A percentile compares a stretch with the other conserved stretches of the same genome.
phyloP scores from a whole-genome alignment of 2,797 vertebrate species.

The Microctenopoma steveboyesi region DNA sequence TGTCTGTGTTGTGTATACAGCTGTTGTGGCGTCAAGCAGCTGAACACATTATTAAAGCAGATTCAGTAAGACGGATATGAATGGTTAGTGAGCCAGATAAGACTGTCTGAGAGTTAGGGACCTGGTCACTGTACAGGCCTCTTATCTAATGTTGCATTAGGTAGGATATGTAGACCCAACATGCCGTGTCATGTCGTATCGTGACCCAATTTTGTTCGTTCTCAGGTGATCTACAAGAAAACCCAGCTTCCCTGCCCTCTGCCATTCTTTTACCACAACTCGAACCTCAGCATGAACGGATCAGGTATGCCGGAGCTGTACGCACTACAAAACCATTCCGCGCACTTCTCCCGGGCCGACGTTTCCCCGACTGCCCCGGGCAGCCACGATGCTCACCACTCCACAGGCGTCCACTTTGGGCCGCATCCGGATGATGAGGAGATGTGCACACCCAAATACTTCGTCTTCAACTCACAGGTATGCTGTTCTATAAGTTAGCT shows the following conservation, averaged over 20 bases:
- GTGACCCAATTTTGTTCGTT: neutral
- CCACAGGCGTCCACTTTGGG: conserved; percentile 80
- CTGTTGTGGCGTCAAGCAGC: too few species aligned
- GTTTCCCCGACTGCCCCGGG: conserved; percentile 67
- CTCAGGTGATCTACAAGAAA: conserved; percentile 96
- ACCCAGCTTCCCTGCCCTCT: conserved; percentile 93
- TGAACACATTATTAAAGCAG: too few species aligned
- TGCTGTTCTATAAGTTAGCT: neutral
- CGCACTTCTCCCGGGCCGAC: conserved; percentile 78
- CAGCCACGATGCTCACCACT: conserved; percentile 58
- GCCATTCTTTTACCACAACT: conserved; percentile 81
- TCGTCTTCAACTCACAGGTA: conserved; percentile 97
- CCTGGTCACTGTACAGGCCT: neutral
- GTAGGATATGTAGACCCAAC: neutral
- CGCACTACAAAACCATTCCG: conserved; percentile 78
- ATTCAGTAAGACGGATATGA: too few species aligned
- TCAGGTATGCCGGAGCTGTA: conserved; percentile 79
- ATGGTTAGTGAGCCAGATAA: too few species aligned
- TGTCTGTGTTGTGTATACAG: too few species aligned
- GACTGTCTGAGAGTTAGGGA: neutral
- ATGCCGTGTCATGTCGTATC: too few species aligned
- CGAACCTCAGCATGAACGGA: conserved; percentile 86
- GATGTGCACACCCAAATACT: conserved; percentile 93
- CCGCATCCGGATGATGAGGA: conserved; percentile 80
- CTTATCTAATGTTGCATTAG: neutral